Evolutionary conservation across 2,797 vertebrate species (phyloP).

Genomic region (Threskiornis aethiopicus): DNA sequence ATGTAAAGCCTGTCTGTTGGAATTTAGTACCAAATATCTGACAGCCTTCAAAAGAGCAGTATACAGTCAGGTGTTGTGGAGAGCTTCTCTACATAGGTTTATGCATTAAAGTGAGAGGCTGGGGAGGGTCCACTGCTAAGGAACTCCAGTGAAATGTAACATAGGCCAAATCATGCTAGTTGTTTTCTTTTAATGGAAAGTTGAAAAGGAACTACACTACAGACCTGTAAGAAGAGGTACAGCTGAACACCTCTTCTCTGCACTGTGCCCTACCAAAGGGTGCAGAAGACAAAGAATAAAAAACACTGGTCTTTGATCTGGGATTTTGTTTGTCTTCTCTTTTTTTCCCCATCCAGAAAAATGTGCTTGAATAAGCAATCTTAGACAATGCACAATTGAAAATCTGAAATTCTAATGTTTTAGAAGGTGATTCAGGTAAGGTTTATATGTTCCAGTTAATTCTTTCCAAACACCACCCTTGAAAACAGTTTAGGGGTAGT

Average conservation of each 20-base stretch:
- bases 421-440: neutral
- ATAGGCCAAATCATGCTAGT: neutral
- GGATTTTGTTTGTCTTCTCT: neutral
- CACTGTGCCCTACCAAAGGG: neutral
- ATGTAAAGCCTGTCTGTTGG: neutral
- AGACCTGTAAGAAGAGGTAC: neutral
- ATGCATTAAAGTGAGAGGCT: neutral
- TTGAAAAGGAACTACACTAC: neutral
- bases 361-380: neutral
- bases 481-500: neutral
- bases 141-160: neutral
- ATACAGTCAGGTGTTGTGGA: neutral
- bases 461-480: neutral
- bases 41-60: neutral
- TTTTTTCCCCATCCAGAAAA: neutral
- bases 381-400: neutral
- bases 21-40: neutral
- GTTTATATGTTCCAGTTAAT: neutral
- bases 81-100: neutral
- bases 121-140: accelerated
- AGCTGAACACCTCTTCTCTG: neutral
- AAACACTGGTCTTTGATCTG: neutral
- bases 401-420: neutral
- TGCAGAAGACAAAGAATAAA: neutral
- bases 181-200: neutral